phyloP scores from a whole-genome alignment of 2,888 invertebrate genomes.

The Drosophila aldrichi region DNA sequence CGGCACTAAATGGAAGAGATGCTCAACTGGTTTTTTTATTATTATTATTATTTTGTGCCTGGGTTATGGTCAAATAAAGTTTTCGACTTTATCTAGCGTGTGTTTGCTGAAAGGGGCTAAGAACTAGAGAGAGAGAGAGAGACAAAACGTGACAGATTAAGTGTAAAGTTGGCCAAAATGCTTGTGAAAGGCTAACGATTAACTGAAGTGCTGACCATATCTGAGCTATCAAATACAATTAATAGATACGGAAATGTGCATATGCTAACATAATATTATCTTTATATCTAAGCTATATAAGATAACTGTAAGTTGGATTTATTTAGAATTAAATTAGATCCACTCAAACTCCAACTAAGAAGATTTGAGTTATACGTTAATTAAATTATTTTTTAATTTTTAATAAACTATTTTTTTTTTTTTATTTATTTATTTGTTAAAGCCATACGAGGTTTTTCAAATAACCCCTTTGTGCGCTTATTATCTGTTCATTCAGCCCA shows the following conservation, averaged over 20 bases:
- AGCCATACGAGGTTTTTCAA: no score
- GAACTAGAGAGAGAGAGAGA: background rate
- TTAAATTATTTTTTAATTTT: no score
- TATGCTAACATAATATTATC: background rate
- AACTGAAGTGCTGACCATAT: background rate
- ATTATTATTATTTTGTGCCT: conserved; percentile 47
- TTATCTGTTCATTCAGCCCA: no score
- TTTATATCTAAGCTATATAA: background rate
- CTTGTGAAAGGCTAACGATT: background rate
- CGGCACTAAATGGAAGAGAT: conserved; percentile 60
- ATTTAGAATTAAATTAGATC: background rate
- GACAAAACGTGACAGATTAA: conserved; percentile 15
- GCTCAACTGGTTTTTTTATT: conserved; percentile 72
- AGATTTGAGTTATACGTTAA: no score
- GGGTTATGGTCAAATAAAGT: conserved; percentile 61
- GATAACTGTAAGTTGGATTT: background rate
- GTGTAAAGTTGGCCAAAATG: conserved; percentile 19
- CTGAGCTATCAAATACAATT: background rate
- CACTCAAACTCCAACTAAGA: no score
- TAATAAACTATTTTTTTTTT: no score
- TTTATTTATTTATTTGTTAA: no score
- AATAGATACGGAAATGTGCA: background rate
- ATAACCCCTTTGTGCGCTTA: no score
- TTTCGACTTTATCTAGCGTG: conserved; percentile 29
- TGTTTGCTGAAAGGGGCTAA: conserved; percentile 11